Base-by-base conservation (phyloP, 1,140 invertebrate species). In the Pseudomyrmex flavicornis region DNA sequence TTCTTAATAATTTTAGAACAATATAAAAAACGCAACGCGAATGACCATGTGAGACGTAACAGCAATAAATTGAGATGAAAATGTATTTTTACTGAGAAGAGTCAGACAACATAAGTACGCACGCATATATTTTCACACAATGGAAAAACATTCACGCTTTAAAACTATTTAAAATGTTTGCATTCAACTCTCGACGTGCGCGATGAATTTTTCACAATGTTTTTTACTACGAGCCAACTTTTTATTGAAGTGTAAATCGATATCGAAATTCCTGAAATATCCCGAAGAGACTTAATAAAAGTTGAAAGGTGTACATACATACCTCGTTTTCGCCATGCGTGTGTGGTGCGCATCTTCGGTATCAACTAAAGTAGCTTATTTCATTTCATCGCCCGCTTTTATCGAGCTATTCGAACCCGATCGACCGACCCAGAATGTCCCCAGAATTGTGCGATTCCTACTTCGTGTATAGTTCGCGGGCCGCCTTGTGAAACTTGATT, bases 301-400 rank as follows among this genome's bases (percentile, higher is more conserved):
- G 20, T 15, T 56, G 20, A n/a, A 69, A 69, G 50, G 20, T 8
- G 7, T 35, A 35, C 35, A 35, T 35, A 35, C 5, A 35, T 7
- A 35, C 35, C 35, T 7, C 35, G 46, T 52, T 13, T 66, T 65
- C 26, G 20, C 44, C 10, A 48, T 75, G 46, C 22, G 20, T 35
- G 15, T 46, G 2, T 3, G 17, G 50, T 52, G 5, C n/a, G 76
- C 46, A 56, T 56, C 46, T 82, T 82, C 58, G 58, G n/a, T 52
- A 50, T 20, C 63, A 35, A 48, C 17, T 70, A 58, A 54, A 70
- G 50, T 22, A 65, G 52, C 62, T 65, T 50, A 44, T 82, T 84
- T 82, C 52, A 58, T 82, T 82, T 58, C 59, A 58, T 65, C 75
- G 58, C 59, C 61, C 13, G 46, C 82, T 44, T 48, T 80, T 70